Evolutionary conservation across 1,140 invertebrate genomes (phyloP), one percentile per base, ranked within the genome.

Genomic region (Philopotamus ludificatus): DNA sequence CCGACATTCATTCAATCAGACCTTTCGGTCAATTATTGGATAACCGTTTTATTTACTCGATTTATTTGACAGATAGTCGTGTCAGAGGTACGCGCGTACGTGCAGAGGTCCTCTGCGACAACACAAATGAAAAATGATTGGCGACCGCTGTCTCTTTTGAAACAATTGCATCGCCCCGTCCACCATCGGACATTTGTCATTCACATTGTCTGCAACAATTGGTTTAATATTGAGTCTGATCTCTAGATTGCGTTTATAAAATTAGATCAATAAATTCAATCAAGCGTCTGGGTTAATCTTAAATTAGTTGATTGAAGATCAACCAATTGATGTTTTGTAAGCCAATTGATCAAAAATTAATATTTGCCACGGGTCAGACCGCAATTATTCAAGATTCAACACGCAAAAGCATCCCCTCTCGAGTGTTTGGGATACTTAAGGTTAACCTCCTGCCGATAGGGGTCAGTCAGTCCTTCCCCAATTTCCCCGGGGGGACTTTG

Each of bases 241-340:
- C 47, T 63, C 16, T 42, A 23, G 50, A 63, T 63, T 63, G 16
- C 60, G 47, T 16, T 53, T 53, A 54, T 63, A 44, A 42, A 63
- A 63, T 63, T 63, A 63, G 34, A 63, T 63, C 61, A 63, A 63
- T 63, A 63, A 53, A 63, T 63, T 54, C 50, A 63, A 63, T 63
- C 61, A 63, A 54, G 58, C 25, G 18, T 25, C 44, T 63, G 34
- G 42, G 28, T 28, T 61, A 18, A 63, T 54, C 47, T 50, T 50
- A 12, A 47, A 47, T 62, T 62, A 62, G 18, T 60, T 50, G 59
- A 62, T 62, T 50, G 42, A 25, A 39, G 28, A 47, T 21, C 44
- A 44, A 28, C 20, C 26, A 50, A 42, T 59, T 45, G 41, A 20
- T 62, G 44, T 50, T 50, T 62, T 62, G 59, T 49, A n/a, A n/a